Base-by-base conservation (phyloP, 35 echinoderm and acorn worm species). In the Antedon bifida region DNA sequence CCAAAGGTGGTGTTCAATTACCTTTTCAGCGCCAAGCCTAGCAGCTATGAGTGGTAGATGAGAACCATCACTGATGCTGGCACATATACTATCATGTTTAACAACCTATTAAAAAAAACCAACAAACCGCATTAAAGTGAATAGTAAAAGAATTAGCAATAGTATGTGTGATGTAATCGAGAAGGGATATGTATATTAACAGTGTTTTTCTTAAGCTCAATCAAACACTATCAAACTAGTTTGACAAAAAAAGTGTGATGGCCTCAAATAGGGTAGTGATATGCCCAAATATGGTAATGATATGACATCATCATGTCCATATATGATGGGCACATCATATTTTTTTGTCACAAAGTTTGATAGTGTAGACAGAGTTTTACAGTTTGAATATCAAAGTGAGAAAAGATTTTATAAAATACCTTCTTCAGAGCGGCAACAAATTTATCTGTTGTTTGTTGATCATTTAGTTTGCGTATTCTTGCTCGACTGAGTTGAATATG, bases 381-480 rank as follows among this genome's bases (percentile, higher is more conserved):
- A n/a, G n/a, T n/a, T n/a, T n/a, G n/a, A n/a, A n/a, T n/a, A n/a
- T n/a, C n/a, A n/a, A n/a, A n/a, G n/a, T n/a, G n/a, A n/a, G n/a
- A n/a, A n/a, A n/a, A n/a, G n/a, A n/a, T n/a, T n/a, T 42, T 14
- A 26, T 64, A 16, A 8, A 16, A 34, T 75, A 99, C 95, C 88
- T 90, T 92, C 83, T 82, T 78, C 39, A 99, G 73, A 64, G 76
- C 88, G 30, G 82, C 34, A 5, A 87, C 82, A 83, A 82, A 99
- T 55, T 92, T 92, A 30, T 83, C 64, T 28, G 76, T 92, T 42
- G 87, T 81, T 29, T 30, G 31, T 14, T 42, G 28, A 33, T 90
- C 82, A 82, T 99, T 99, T 30, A 99, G 81, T 91, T 93, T 99
- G 17, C 88, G 90, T 33, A 99, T 85, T 76, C 95, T 87, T 73